Base-by-base conservation (phyloP, 2,888 invertebrate genomes). In the Frankliniella fusca region DNA sequence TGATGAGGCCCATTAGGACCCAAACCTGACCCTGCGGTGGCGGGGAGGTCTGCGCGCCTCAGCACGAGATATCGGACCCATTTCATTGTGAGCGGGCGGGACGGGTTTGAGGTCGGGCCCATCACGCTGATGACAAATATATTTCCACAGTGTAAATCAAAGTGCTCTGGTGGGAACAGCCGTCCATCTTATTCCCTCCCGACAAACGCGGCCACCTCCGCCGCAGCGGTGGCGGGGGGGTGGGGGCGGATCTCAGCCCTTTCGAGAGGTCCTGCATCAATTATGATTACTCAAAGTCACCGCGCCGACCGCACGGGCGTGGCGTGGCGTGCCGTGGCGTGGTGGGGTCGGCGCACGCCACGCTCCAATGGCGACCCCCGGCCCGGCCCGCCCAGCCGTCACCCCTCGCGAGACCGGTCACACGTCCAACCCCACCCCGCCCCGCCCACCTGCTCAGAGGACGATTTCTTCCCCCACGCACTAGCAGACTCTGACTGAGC, bases 201-300 rank as follows among this genome's bases (percentile, higher is more conserved):
- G 15, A 1, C 15, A 9, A 50, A 9, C 70, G 23, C 11, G n/a
- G 70, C 70, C n/a, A 9, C 70, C 11, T 23, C 23, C 9, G 65
- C 10, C 65, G 65, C 9, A 8, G 9, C 8, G 65, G 20, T n/a
- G n/a, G n/a, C n/a, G n/a, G n/a, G n/a, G n/a, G n/a, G n/a, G n/a
- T n/a, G n/a, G n/a, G 10, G 1, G 70, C n/a, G 12, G 54, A 12
- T 1, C 23, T 9, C 23, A 23, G 23, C 70, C 70, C 23, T 11
- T 20, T 23, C n/a, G n/a, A n/a, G 23, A 23, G 11, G 70, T 23
- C 20, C 70, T 23, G 70, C 70, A 23, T 70, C 23, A n/a, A 70
- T 70, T 70, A 70, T 70, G 70, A 70, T 70, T 70, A 70, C 70
- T 70, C 70, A 70, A 70, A 70, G 70, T 70, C 70, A 70, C 70